Conservation (phyloP, 1,140 invertebrate species). For the Meloidogyne exigua region DNA sequence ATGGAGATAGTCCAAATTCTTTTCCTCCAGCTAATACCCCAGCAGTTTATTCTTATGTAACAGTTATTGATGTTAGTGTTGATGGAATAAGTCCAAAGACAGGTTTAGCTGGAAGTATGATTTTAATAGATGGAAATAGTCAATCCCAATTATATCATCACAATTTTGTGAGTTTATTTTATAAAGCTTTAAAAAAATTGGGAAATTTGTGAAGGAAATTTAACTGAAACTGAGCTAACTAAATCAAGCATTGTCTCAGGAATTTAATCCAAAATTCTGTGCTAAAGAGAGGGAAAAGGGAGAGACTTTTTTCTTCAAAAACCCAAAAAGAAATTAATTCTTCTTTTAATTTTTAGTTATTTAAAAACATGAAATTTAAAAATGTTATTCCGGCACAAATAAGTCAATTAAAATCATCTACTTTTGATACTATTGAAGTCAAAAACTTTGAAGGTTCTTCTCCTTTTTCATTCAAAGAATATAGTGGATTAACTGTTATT, state of each 20-base stretch:
- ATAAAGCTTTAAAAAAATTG: no score
- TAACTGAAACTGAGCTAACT: no score
- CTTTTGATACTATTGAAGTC: background rate
- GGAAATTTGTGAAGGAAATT: no score
- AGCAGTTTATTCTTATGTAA: background rate
- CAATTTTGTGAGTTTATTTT: background rate
- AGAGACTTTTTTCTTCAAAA: no score
- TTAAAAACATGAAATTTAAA: background rate
- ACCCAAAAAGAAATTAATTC: no score
- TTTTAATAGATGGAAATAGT: background rate
- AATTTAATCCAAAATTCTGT: no score
- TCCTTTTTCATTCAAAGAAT: background rate
- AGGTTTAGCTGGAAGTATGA: background rate
- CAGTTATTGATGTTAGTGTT: background rate
- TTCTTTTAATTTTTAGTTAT: background rate
- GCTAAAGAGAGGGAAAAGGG: no score
- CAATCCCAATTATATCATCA: background rate
- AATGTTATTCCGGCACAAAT: background rate
- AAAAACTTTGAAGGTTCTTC: background rate
- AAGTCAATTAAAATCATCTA: background rate
- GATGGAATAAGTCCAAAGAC: background rate
- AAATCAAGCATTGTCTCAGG: no score
- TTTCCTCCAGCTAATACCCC: background rate
- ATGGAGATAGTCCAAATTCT: background rate
- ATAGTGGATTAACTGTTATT: background rate